These are phyloP conservation scores for Procambarus clarkii DNA, from an alignment of 1,140 invertebrate genomes.

Conservation along the genomic window DNA sequence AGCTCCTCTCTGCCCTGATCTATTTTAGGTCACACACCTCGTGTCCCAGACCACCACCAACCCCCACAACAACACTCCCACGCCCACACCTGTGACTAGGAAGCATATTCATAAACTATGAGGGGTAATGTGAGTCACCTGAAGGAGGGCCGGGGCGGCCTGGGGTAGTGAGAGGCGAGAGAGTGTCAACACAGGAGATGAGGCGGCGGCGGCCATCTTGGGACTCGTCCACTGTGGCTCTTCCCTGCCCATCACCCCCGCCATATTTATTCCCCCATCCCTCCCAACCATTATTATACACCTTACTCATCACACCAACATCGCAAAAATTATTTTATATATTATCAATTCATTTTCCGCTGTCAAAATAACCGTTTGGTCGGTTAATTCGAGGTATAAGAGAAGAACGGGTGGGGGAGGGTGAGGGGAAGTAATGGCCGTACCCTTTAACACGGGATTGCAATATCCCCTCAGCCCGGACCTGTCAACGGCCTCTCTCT, in stretches of 20 bases:
- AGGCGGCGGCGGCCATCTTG: slow-evolving; percentile 27
- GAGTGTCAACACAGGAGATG: background rate
- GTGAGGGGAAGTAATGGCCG: slow-evolving; percentile 43
- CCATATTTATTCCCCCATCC: background rate
- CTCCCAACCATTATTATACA: no score
- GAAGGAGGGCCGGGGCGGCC: background rate
- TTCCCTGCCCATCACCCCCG: background rate
- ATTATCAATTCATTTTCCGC: background rate
- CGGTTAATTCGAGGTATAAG: background rate
- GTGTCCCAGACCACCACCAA: background rate
- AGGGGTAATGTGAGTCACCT: background rate
- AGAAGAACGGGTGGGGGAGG: slow-evolving; percentile 10
- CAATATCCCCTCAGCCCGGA: slow-evolving; percentile 16
- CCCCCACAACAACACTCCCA: background rate
- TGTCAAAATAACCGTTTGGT: background rate
- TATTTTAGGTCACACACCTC: background rate
- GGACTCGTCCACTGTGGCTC: background rate
- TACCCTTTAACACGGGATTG: slow-evolving; percentile 43
- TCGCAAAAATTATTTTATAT: background rate
- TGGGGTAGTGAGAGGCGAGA: no score
- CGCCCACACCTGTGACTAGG: background rate
- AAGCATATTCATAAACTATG: no score
- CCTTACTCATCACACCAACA: no score
- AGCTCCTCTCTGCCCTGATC: background rate
- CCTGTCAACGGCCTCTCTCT: slow-evolving; percentile 45